Evolutionary conservation across 2,797 vertebrate species (phyloP).

Genomic region (Mycteria americana): DNA sequence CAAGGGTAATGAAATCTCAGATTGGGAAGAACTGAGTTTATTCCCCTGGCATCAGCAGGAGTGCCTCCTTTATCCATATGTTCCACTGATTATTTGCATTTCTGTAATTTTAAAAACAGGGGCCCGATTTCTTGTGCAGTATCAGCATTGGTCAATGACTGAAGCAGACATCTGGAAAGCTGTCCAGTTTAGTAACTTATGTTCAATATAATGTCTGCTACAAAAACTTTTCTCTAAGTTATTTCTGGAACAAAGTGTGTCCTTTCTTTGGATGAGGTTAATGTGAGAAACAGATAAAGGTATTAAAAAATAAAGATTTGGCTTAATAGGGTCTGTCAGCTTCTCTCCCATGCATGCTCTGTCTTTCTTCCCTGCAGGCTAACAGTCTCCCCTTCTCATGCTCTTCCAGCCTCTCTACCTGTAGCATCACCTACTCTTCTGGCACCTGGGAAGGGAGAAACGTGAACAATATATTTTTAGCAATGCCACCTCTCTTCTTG

Average conservation of each 20-base stretch:
- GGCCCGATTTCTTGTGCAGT: not conserved
- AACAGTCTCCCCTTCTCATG: not conserved
- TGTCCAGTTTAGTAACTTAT: not conserved
- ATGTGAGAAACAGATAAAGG: constrained; percentile 1
- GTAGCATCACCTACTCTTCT: not conserved
- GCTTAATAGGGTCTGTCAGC: not conserved
- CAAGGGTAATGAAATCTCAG: not conserved
- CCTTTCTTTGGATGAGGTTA: not conserved
- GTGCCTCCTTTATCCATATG: not conserved
- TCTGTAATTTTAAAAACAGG: not conserved
- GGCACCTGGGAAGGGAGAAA: not conserved
- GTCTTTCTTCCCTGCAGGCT: not conserved
- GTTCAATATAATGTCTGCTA: not conserved
- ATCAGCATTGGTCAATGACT: not conserved
- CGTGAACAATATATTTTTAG: not conserved
- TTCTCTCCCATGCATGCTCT: not conserved
- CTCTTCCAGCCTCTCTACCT: not conserved
- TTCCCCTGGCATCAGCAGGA: not conserved
- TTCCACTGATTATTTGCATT: not conserved
- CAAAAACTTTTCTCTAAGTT: not conserved
- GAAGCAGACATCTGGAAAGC: not conserved
- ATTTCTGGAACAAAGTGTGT: not conserved
- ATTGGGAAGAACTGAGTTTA: not conserved
- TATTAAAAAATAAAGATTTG: not conserved
- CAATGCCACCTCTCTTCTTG: not conserved